phyloP scores from a whole-genome alignment of 2,888 invertebrate species.

The Drosophila subquinaria region DNA sequence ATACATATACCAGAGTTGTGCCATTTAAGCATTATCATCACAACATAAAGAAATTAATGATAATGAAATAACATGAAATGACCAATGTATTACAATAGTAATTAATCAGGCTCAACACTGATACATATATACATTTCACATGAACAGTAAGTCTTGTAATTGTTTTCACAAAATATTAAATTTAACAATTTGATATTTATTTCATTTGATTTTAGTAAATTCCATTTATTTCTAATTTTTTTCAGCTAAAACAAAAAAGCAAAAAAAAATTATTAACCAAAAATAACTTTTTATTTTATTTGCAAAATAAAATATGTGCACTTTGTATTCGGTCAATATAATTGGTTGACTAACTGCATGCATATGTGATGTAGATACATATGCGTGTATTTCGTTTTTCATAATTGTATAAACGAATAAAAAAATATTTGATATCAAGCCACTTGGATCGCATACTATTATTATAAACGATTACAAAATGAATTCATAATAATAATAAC shows the following conservation, averaged over 20 bases:
- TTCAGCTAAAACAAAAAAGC: too few relatives aligned
- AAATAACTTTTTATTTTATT: too few relatives aligned
- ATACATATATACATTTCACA: background rate
- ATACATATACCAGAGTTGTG: background rate
- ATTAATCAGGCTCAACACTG: background rate
- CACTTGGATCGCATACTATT: slow-evolving; percentile 14
- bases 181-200: background rate
- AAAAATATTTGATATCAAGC: slow-evolving; percentile 7
- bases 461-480: slow-evolving; percentile 8
- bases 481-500: background rate
- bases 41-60: too few relatives aligned
- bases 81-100: background rate
- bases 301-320: background rate
- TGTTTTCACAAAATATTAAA: slow-evolving; percentile 1
- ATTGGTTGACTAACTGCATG: background rate
- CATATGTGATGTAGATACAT: slow-evolving; percentile 4
- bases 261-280: too few relatives aligned
- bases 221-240: too few relatives aligned
- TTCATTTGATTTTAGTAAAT: too few relatives aligned
- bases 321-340: background rate
- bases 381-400: background rate
- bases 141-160: background rate
- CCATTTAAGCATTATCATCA: background rate
- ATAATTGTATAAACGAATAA: slow-evolving; percentile 8
- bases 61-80: too few relatives aligned